These are phyloP conservation scores for Callithrix jacchus DNA, from an alignment of 2,113 vertebrate genomes.

Conservation along the genomic window DNA sequence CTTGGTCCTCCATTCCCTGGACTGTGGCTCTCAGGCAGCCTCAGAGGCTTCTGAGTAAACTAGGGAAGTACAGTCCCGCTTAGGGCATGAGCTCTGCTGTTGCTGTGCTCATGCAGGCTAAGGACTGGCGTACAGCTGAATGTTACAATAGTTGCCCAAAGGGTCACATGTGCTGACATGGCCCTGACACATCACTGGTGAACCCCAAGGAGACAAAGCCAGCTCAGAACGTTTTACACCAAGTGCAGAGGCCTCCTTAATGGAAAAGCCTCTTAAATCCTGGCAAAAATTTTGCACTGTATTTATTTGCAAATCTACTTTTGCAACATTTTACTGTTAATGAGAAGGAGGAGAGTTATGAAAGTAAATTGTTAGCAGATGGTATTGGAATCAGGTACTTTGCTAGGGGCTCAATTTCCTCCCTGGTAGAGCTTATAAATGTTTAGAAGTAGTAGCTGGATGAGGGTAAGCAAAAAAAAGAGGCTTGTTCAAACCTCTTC, in stretches of 20 bases:
- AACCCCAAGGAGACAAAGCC: neutral
- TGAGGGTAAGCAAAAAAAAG: neutral
- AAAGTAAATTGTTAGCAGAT: neutral
- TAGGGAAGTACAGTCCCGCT: neutral
- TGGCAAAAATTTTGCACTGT: neutral
- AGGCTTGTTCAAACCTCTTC: neutral
- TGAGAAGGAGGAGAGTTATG: neutral
- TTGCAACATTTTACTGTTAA: neutral
- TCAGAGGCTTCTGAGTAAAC: neutral
- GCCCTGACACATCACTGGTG: neutral
- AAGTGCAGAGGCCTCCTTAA: neutral
- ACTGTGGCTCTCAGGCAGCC: neutral
- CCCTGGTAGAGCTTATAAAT: neutral
- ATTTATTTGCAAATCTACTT: neutral
- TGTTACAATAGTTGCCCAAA: neutral
- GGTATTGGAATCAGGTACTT: neutral
- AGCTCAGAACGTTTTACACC: neutral
- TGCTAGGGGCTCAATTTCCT: neutral
- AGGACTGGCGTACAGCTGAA: neutral
- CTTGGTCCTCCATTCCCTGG: neutral
- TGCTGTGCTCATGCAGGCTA: neutral
- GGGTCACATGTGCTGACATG: neutral
- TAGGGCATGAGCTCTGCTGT: neutral
- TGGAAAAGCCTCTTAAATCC: neutral
- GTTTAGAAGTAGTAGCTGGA: neutral